Evolutionary conservation across 2,797 vertebrate species (phyloP).

Genomic region (Chaenodraco wilsoni): DNA sequence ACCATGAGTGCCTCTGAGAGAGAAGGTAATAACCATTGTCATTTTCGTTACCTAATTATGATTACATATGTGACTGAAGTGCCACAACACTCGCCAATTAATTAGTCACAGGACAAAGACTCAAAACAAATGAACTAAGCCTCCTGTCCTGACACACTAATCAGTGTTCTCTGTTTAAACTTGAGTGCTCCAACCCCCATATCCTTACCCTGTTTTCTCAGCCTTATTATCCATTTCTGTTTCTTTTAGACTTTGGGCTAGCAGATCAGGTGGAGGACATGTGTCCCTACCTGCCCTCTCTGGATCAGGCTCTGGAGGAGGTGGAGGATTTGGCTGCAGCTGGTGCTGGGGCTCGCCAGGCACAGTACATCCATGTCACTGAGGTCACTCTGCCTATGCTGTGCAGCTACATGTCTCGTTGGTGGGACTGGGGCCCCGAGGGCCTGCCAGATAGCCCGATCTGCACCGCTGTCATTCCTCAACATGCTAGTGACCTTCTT

Average conservation of each 20-base stretch:
- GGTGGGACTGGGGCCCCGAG: constrained; percentile 87
- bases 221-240: constrained; percentile 14
- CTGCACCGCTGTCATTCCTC: constrained; percentile 86
- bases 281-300: constrained; percentile 88
- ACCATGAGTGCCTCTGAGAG: constrained; percentile 83
- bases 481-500: constrained; percentile 90
- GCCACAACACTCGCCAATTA: too few relatives aligned
- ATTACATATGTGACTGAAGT: too few relatives aligned
- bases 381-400: constrained; percentile 92
- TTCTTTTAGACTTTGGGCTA: constrained; percentile 80
- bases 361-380: constrained; percentile 88
- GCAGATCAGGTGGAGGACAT: constrained; percentile 84
- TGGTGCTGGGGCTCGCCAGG: constrained; percentile 87
- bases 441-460: constrained; percentile 75
- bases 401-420: constrained; percentile 92
- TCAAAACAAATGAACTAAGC: too few relatives aligned
- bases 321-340: constrained; percentile 88
- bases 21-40: constrained; percentile 81
- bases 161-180: too few relatives aligned
- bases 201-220: neutral
- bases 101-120: too few relatives aligned
- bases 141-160: too few relatives aligned
- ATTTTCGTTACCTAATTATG: too few relatives aligned
- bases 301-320: constrained; percentile 88
- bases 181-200: too few relatives aligned